Conservation (phyloP, 2,113 vertebrate genomes). For the Psittacula cyanocephala region DNA sequence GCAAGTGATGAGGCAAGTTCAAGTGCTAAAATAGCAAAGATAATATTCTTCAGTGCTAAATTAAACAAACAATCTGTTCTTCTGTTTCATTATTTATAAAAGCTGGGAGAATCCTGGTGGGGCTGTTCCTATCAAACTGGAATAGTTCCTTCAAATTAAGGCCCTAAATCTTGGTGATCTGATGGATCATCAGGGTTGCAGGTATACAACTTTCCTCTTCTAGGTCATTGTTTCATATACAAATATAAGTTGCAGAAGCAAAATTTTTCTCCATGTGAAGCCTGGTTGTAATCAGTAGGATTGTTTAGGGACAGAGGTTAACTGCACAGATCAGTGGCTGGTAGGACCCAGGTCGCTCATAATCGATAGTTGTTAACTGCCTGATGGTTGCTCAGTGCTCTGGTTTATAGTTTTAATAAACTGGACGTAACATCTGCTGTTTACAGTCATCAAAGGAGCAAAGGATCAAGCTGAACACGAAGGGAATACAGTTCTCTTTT, state of each 20-base stretch:
- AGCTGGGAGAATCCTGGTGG: neutral
- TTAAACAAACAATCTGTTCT: neutral
- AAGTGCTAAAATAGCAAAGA: neutral
- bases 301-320: neutral
- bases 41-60: neutral
- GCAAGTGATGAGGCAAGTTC: neutral
- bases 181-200: neutral
- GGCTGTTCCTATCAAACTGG: neutral
- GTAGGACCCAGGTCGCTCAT: neutral
- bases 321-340: neutral
- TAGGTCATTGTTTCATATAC: neutral
- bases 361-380: neutral
- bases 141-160: slow-evolving; percentile 3
- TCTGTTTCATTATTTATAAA: neutral
- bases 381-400: neutral
- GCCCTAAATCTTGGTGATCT: neutral
- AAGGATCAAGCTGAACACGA: neutral
- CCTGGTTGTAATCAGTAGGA: neutral
- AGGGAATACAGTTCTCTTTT: neutral
- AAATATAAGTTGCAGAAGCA: neutral
- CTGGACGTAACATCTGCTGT: neutral
- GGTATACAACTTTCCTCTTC: neutral
- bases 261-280: neutral
- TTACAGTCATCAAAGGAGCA: neutral
- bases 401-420: slow-evolving; percentile 41